Evolutionary conservation across 2,888 invertebrate genomes (phyloP).

Genomic region (Netelia virgata): DNA sequence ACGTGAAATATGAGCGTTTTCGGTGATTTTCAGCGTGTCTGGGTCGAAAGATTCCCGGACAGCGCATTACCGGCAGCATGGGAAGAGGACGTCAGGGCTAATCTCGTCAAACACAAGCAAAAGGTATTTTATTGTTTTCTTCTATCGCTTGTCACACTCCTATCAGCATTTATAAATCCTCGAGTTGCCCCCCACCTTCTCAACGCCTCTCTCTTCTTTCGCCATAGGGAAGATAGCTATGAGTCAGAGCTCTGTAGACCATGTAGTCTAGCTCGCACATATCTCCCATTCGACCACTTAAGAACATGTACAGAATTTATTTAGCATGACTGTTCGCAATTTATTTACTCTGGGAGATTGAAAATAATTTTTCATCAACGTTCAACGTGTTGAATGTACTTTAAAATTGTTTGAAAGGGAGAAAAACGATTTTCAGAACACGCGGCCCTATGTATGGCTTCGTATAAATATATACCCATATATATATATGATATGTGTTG

Average conservation of each 20-base stretch:
- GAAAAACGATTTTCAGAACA: no score
- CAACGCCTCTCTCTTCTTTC: not conserved
- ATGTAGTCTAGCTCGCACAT: not conserved
- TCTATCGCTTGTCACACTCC: not conserved
- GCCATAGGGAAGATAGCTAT: not conserved
- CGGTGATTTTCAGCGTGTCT: constrained; percentile 96
- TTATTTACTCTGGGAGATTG: not conserved
- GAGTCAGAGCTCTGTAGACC: constrained; percentile 15
- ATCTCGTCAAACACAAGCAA: constrained; percentile 95
- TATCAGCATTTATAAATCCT: not conserved
- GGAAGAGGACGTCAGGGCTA: constrained; percentile 96
- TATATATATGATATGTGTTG: no score
- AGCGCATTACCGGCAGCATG: constrained; percentile 96
- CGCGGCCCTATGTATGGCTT: no score
- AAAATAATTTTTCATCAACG: not conserved
- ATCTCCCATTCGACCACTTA: constrained; percentile 1
- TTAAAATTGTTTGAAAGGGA: no score
- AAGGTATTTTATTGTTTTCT: constrained; percentile 85
- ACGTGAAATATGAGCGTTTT: constrained; percentile 90
- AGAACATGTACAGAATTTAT: not conserved
- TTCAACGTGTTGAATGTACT: no score
- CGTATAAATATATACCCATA: no score
- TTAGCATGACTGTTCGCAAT: not conserved
- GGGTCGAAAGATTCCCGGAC: constrained; percentile 96
- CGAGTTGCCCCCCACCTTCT: not conserved